These are phyloP conservation scores for Ectemnius cavifrons DNA, from an alignment of 2,888 invertebrate genomes.

Conservation along the genomic window DNA sequence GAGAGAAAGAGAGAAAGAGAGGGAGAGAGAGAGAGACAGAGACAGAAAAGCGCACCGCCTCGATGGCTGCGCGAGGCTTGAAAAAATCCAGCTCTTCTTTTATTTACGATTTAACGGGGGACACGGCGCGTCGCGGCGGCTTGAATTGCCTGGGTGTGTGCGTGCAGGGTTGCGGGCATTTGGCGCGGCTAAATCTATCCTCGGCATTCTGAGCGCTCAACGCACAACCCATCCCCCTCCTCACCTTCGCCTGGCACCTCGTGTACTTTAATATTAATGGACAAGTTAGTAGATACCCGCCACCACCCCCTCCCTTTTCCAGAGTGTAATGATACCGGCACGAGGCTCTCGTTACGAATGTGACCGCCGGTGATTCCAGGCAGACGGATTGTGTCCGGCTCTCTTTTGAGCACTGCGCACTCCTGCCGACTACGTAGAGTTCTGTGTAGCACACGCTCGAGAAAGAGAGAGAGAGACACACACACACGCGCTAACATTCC, in stretches of 20 bases:
- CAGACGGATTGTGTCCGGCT: slow-evolving; percentile 28
- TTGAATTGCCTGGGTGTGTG: slow-evolving; percentile 21
- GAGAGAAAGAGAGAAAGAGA: too few species aligned
- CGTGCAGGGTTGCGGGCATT: slow-evolving; percentile 44
- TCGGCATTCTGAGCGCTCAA: slow-evolving; percentile 36
- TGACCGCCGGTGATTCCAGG: slow-evolving; percentile 30
- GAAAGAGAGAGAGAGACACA: too few species aligned
- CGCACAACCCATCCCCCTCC: slow-evolving; percentile 25
- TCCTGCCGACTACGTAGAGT: background rate
- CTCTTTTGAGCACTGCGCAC: background rate
- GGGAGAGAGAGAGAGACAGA: too few species aligned
- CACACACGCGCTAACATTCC: background rate
- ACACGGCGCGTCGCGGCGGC: background rate
- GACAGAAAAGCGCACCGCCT: too few species aligned
- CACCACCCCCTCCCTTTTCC: slow-evolving; percentile 18
- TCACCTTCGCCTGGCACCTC: slow-evolving; percentile 62
- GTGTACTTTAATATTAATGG: slow-evolving; percentile 74
- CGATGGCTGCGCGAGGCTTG: slow-evolving; percentile 16
- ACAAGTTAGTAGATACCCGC: slow-evolving; percentile 73
- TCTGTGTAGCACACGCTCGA: background rate
- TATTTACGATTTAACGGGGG: slow-evolving; percentile 43
- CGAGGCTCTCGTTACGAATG: slow-evolving; percentile 28
- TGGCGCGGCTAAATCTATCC: slow-evolving; percentile 46
- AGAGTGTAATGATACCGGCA: slow-evolving; percentile 48
- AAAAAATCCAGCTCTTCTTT: slow-evolving; percentile 24